Evolutionary conservation across 2,113 vertebrate genomes (phyloP), one percentile per base, ranked within the genome.

Genomic region (Dipodomys stephensi): DNA sequence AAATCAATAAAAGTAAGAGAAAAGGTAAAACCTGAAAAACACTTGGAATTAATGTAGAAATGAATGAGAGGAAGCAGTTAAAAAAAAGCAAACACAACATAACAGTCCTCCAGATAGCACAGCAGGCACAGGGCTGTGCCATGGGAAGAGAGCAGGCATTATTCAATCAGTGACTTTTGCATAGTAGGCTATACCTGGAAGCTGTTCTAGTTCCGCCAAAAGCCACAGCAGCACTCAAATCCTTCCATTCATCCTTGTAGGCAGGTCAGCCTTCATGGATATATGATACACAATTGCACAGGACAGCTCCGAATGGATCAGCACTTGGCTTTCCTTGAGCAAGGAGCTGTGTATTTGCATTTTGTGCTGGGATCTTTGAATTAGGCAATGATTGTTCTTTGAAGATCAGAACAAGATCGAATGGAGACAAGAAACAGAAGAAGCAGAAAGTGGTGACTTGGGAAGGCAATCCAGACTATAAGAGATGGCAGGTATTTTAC

Each of bases 1-100:
- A 90, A 65, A 30, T 72, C 67, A 93, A 53, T 4, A 86, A 72
- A 90, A 94, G 62, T 80, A 30, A 88, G 76, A 92, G 92, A 65
- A 76, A 90, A 94, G 30, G 19, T 74, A 77, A 90, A 79, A n/a
- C 72, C 13, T 74, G 15, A 77, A 87, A 90, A 82, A 28, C 10
- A 69, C 32, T 35, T 67, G 32, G 60, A 80, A 74, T 92, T 94
- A 79, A 79, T 8, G 32, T 83, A n/a, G 46, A 82, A 95, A 79
- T 83, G 23, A 11, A 16, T 3, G 74, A 39, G 39, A 39, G 67
- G 35, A 88, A 80, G 62, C 11, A 91, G 65, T 65, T 83, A 85
- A 93, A 82, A n/a, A 65, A 11, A 39, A 39, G 39, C 39, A 39
- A 39, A 39, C 39, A 39, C 39, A 39, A 39, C 39, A 39, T 39